Percentiles rank a stretch among this genome's conserved stretches.
Evolutionary conservation across 1,140 invertebrate genomes (phyloP).

Genomic region (Rhizoglyphus robini): DNA sequence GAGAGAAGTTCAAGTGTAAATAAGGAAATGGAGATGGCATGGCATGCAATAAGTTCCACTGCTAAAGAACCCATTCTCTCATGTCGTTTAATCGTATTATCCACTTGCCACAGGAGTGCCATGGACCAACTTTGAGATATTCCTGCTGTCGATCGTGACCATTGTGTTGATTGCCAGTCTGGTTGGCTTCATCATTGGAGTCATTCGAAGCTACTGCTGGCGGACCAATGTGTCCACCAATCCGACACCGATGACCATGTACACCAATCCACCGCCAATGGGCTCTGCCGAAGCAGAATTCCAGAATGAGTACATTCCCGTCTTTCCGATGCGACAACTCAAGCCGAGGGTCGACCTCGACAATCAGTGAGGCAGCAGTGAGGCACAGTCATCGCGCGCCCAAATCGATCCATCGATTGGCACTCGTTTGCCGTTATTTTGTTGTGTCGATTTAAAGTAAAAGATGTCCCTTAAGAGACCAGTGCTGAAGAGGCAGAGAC

Average conservation of each 20-base stretch:
- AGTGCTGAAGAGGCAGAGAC: no score
- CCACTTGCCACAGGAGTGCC: constrained; percentile 2
- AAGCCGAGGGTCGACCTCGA: constrained; percentile 10
- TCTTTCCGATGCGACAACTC: constrained; percentile 19
- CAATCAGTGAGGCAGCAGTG: not conserved
- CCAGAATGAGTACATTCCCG: constrained; percentile 15
- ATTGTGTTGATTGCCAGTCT: constrained; percentile 7
- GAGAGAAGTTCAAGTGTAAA: no score
- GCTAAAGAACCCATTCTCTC: not conserved
- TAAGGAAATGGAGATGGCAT: no score
- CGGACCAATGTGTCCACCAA: not conserved
- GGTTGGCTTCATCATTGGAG: constrained; percentile 8
- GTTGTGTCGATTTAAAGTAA: no score
- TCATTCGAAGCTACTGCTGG: constrained; percentile 15
- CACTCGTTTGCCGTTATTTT: no score
- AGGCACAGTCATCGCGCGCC: no score
- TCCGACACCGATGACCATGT: constrained; percentile 16
- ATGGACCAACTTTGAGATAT: constrained; percentile 10
- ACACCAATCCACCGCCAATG: constrained; percentile 17
- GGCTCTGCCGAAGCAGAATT: constrained; percentile 15
- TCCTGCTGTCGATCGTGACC: not conserved
- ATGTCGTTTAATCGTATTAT: not conserved
- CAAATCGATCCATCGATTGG: no score
- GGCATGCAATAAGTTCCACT: not conserved
- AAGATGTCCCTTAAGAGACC: no score